Evolutionary conservation across 2,113 vertebrate genomes (phyloP).

Genomic region (Zosterops borbonicus): DNA sequence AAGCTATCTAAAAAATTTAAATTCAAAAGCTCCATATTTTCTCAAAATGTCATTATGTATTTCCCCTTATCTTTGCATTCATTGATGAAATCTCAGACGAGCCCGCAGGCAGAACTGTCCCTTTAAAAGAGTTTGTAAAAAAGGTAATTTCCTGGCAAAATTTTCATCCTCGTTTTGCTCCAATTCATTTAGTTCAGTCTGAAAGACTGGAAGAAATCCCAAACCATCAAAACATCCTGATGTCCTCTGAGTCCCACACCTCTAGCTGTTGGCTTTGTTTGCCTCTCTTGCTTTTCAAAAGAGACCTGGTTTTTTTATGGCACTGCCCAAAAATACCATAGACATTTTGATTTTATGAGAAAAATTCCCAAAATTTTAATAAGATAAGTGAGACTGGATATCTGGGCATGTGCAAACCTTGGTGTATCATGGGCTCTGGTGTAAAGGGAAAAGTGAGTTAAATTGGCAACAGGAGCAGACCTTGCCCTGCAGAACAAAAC

Average conservation of each 20-base stretch:
- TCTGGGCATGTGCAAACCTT: neutral
- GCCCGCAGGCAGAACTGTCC: neutral
- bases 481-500: neutral
- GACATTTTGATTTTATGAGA: neutral
- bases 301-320: neutral
- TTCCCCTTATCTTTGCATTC: neutral
- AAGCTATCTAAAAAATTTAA: neutral
- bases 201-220: neutral
- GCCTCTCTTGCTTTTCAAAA: neutral
- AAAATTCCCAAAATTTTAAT: neutral
- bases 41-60: neutral
- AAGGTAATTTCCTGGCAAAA: neutral
- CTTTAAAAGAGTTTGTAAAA: neutral
- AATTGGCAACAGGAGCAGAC: neutral
- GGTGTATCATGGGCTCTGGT: rapidly evolving
- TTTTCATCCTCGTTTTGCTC: neutral
- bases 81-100: neutral
- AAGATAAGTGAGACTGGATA: neutral
- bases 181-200: neutral
- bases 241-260: neutral
- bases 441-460: neutral
- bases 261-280: neutral
- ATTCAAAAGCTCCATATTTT: neutral
- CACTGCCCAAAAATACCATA: neutral
- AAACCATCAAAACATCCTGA: neutral